Evolutionary conservation across 1,140 invertebrate genomes (phyloP).

Genomic region (Drosophila nasuta): DNA sequence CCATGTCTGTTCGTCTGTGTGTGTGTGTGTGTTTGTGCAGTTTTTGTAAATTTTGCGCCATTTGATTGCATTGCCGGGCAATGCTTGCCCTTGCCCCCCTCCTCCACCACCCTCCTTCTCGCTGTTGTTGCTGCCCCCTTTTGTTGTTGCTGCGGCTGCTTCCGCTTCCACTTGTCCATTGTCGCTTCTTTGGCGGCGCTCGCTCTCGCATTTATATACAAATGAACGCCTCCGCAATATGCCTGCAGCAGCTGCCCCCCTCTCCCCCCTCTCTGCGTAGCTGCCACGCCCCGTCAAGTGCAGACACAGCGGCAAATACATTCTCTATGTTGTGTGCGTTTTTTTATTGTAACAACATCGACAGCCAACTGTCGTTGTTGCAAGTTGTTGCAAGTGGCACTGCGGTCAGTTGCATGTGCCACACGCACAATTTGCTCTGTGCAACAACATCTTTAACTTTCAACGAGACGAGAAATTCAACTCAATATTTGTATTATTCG

Average conservation of each 20-base stretch:
- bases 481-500: constrained; percentile 8
- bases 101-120: neutral
- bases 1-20: neutral
- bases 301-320: constrained; percentile 77
- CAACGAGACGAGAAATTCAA: neutral
- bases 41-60: constrained; percentile 82
- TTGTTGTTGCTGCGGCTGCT: constrained; percentile 1
- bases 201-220: constrained; percentile 71
- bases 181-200: constrained; percentile 72
- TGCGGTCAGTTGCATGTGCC: constrained; percentile 12
- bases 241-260: neutral
- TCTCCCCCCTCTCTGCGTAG: neutral
- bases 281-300: constrained; percentile 73
- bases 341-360: constrained; percentile 66
- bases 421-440: constrained; percentile 13
- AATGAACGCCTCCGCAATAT: constrained; percentile 74
- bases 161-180: constrained; percentile 73
- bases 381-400: constrained; percentile 46
- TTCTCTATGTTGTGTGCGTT: constrained; percentile 48
- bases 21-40: constrained; percentile 54
- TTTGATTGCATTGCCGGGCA: constrained; percentile 75
- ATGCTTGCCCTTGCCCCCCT: neutral
- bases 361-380: constrained; percentile 65
- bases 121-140: too few species aligned
- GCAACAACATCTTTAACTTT: neutral